These are phyloP conservation scores for Microvelia longipes DNA, from an alignment of 1,140 invertebrate species.

Conservation along the genomic window DNA sequence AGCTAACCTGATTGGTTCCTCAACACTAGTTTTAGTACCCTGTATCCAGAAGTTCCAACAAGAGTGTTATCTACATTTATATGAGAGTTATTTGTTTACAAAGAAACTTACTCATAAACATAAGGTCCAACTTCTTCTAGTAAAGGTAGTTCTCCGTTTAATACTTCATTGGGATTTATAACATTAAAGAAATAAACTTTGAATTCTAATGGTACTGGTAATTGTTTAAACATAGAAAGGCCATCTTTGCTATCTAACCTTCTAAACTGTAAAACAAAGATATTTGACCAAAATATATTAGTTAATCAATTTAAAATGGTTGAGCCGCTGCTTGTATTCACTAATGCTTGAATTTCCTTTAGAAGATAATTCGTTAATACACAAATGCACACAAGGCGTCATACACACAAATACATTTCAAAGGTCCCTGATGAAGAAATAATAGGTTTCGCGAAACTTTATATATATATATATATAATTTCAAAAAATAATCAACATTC, in stretches of 20 bases:
- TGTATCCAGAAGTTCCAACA: too few species aligned
- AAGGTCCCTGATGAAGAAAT: neutral
- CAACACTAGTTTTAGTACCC: too few species aligned
- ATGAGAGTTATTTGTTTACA: too few species aligned
- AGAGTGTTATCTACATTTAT: too few species aligned
- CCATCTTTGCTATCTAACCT: neutral
- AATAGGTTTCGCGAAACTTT: too few species aligned
- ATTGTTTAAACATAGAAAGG: slow-evolving; percentile 19
- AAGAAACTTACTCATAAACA: slow-evolving; percentile 55
- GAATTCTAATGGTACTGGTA: slow-evolving; percentile 52
- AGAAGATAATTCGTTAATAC: neutral
- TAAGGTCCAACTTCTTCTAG: slow-evolving; percentile 56
- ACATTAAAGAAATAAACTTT: slow-evolving; percentile 73
- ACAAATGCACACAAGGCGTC: neutral
- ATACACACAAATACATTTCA: neutral
- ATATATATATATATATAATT: too few species aligned
- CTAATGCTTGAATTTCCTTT: neutral
- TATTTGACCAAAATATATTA: neutral
- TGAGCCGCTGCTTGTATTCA: too few species aligned
- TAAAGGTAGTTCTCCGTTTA: slow-evolving; percentile 45
- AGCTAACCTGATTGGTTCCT: too few species aligned
- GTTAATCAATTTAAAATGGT: neutral
- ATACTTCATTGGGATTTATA: slow-evolving; percentile 57
- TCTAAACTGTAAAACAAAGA: neutral
- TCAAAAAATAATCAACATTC: too few species aligned